phyloP scores from a whole-genome alignment of 2,113 vertebrate species.

The Piaya cayana region DNA sequence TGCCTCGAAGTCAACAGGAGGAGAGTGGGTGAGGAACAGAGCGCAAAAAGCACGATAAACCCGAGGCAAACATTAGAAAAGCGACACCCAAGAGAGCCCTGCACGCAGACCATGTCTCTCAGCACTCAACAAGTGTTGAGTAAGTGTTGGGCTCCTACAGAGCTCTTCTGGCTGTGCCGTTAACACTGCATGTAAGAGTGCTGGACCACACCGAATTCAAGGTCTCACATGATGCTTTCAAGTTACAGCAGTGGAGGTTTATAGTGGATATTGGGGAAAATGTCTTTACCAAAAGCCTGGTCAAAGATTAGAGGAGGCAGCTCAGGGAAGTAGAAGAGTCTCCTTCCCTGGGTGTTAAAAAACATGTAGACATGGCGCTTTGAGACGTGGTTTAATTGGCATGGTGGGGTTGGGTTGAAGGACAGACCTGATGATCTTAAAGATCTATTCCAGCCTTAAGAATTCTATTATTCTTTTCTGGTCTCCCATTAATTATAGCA shows the following conservation, averaged over 20 bases:
- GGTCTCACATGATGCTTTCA: neutral
- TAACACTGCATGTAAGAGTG: neutral
- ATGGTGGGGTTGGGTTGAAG: no score
- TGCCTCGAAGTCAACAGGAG: neutral
- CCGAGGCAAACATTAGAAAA: neutral
- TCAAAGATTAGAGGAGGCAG: no score
- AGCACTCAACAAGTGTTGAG: neutral
- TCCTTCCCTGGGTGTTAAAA: no score
- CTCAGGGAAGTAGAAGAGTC: no score
- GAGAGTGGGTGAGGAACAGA: neutral
- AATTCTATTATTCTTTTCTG: no score
- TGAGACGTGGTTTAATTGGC: no score
- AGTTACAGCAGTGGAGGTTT: no score
- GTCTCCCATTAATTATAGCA: neutral
- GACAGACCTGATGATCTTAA: no score
- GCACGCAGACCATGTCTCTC: neutral
- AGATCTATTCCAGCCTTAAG: no score
- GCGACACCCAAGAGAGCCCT: neutral
- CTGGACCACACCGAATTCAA: accelerated
- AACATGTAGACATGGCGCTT: no score
- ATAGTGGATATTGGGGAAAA: no score
- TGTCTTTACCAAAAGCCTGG: no score
- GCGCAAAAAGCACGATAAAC: accelerated
- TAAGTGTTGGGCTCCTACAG: neutral
- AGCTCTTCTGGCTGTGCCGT: accelerated